A percentile compares a stretch with the other conserved stretches of the same genome.
These are phyloP conservation scores for Clivina fossor DNA, from an alignment of 2,888 invertebrate species.

Conservation along the genomic window DNA sequence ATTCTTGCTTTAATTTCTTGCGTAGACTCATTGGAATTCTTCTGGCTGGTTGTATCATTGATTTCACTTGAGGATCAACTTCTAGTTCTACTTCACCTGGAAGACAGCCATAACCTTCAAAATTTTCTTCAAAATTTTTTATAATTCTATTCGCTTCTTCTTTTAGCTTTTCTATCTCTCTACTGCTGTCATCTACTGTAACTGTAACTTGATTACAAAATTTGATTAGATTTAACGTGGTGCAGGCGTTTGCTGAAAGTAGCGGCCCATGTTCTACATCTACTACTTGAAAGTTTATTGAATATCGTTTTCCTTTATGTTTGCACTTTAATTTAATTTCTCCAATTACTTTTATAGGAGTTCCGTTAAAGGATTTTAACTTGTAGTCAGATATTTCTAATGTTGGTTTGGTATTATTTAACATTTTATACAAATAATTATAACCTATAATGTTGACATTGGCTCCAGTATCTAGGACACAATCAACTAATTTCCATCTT, in stretches of 20 bases:
- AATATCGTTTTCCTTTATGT: constrained; percentile 2
- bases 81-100: constrained; percentile 26
- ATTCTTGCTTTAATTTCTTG: constrained; percentile 24
- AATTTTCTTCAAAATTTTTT: constrained; percentile 15
- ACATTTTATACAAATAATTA: background rate
- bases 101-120: constrained; percentile 21
- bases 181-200: background rate
- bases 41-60: constrained; percentile 28
- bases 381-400: constrained; percentile 1
- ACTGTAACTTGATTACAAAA: constrained; percentile 7
- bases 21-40: constrained; percentile 18
- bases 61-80: constrained; percentile 20
- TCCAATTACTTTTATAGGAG: constrained; percentile 3
- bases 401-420: background rate
- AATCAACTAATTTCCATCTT: background rate
- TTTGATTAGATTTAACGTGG: background rate
- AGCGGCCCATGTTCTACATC: constrained; percentile 11
- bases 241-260: background rate
- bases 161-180: background rate
- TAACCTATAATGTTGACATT: constrained; percentile 8
- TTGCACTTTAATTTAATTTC: constrained; percentile 5
- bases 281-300: constrained; percentile 5
- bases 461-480: constrained; percentile 3
- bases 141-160: constrained; percentile 8
- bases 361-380: constrained; percentile 4